These are phyloP conservation scores for Drosophila bocki DNA, from an alignment of 1,140 invertebrate species.

Conservation along the genomic window DNA sequence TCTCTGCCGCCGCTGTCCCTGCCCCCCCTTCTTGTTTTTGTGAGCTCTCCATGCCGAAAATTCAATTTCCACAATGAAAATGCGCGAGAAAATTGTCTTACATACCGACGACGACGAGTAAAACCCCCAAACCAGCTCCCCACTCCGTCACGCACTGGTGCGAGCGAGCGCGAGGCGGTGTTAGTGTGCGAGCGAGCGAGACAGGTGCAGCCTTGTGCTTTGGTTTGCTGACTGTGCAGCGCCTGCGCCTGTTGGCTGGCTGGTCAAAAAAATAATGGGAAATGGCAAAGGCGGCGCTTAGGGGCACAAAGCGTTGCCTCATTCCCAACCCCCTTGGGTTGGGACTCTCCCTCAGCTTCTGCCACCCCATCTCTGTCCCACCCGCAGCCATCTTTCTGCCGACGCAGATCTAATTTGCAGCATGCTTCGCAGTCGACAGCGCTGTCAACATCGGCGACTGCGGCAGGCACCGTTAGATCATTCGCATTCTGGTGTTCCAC, in stretches of 20 bases:
- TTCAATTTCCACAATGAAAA: constrained; percentile 84
- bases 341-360: background rate
- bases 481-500: constrained; percentile 73
- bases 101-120: constrained; percentile 26
- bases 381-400: constrained; percentile 50
- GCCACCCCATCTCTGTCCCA: constrained; percentile 52
- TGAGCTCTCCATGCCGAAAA: constrained; percentile 74
- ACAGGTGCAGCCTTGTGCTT: constrained; percentile 26
- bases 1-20: constrained; percentile 6
- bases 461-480: constrained; percentile 69
- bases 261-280: constrained; percentile 65
- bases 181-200: constrained; percentile 5
- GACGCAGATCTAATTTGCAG: constrained; percentile 60
- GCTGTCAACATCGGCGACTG: constrained; percentile 63
- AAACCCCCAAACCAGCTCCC: background rate
- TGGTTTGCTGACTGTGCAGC: constrained; percentile 66
- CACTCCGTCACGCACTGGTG: background rate
- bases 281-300: constrained; percentile 80
- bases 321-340: constrained; percentile 7
- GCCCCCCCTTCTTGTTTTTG: constrained; percentile 36
- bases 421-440: constrained; percentile 7
- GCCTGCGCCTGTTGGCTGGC: constrained; percentile 54
- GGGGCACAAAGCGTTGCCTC: constrained; percentile 30
- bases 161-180: background rate
- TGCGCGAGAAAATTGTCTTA: constrained; percentile 83